These are phyloP conservation scores for Nothobranchius kuhntae DNA, from an alignment of 2,113 vertebrate genomes.

Conservation along the genomic window DNA sequence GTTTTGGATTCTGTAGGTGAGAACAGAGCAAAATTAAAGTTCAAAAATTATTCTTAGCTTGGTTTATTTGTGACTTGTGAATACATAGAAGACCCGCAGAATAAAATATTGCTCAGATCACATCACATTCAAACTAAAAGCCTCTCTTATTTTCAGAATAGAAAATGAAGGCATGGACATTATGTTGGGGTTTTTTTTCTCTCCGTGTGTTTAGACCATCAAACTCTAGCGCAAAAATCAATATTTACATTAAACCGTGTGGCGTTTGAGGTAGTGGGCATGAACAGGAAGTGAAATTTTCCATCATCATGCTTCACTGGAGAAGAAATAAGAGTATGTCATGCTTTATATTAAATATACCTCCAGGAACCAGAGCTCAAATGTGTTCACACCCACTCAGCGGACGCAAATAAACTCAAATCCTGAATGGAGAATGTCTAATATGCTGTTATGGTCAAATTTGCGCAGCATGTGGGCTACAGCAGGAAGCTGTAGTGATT, in stretches of 20 bases:
- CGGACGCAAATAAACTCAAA: slow-evolving; percentile 13
- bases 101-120: too few species aligned
- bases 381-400: slow-evolving; percentile 2
- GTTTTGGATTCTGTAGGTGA: too few species aligned
- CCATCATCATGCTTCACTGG: slow-evolving; percentile 36
- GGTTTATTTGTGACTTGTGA: too few species aligned
- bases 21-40: too few species aligned
- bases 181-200: neutral
- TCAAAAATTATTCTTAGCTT: too few species aligned
- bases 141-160: neutral
- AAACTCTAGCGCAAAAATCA: slow-evolving; percentile 31
- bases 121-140: neutral
- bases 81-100: too few species aligned
- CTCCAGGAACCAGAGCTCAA: slow-evolving; percentile 10
- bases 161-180: too few species aligned
- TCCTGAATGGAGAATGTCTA: slow-evolving; percentile 16
- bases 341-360: slow-evolving; percentile 34
- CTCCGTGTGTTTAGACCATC: neutral
- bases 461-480: slow-evolving; percentile 32
- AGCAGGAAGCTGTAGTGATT: slow-evolving; percentile 19
- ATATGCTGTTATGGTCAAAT: slow-evolving; percentile 24
- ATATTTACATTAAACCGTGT: slow-evolving; percentile 15
- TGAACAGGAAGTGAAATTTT: slow-evolving; percentile 34
- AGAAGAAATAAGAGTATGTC: slow-evolving; percentile 28
- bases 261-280: slow-evolving; percentile 29